Conservation (phyloP, 2,797 vertebrate species). For the Notamacropus eugenii region DNA sequence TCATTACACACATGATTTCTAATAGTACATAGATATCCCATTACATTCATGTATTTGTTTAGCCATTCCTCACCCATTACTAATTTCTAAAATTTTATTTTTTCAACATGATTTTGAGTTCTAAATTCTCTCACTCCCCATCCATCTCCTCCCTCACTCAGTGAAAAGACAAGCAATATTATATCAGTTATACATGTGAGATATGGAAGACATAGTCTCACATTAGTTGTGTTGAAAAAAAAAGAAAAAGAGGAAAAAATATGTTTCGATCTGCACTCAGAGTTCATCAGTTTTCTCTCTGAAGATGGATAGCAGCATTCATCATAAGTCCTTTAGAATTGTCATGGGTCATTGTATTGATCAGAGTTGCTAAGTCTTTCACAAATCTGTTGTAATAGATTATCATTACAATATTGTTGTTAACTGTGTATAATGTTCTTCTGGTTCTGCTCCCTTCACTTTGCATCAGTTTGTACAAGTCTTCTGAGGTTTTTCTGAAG, state of each 20-base stretch:
- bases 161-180: not conserved
- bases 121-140: not conserved
- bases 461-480: not conserved
- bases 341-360: not conserved
- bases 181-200: not conserved
- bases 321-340: not conserved
- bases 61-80: not conserved
- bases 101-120: not conserved
- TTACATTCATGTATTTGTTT: not conserved
- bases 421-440: not conserved
- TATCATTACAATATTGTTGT: not conserved
- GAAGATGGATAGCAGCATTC: not conserved
- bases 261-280: not conserved
- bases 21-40: not conserved
- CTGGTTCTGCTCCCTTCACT: not conserved
- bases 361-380: not conserved
- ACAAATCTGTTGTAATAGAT: not conserved
- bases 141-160: not conserved
- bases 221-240: not conserved
- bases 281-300: not conserved
- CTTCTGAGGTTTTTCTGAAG: not conserved
- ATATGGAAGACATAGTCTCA: not conserved
- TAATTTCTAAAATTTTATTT: not conserved
- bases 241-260: not conserved
- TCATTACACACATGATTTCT: not conserved